Conservation (phyloP, 2,113 vertebrate species). For the Ginglymostoma cirratum region DNA sequence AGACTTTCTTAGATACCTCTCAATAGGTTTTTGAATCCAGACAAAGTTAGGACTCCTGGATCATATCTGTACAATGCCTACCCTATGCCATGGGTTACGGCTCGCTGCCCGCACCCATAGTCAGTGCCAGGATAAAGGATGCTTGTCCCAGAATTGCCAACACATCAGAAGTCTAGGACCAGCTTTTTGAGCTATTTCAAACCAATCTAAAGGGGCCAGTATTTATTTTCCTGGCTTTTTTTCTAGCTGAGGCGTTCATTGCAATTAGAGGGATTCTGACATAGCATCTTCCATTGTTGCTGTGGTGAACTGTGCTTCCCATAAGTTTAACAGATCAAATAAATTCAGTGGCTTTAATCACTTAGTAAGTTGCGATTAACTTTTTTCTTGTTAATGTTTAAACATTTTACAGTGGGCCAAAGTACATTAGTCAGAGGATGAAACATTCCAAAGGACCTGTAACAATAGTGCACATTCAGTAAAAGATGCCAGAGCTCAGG, state of each 20-base stretch:
- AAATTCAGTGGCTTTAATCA: background rate
- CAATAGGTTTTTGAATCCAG: no score
- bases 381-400: background rate
- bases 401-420: background rate
- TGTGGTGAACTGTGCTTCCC: background rate
- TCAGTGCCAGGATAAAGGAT: no score
- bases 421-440: background rate
- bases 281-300: background rate
- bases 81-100: no score
- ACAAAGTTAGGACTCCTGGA: no score
- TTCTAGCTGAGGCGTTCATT: background rate
- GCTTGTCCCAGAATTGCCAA: no score
- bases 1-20: no score
- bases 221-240: background rate
- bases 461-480: background rate
- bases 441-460: background rate
- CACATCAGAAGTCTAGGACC: no score
- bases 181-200: background rate
- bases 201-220: background rate
- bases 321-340: background rate
- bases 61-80: no score
- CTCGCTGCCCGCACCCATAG: no score
- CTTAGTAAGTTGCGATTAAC: background rate
- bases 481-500: background rate
- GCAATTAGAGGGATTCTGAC: background rate